Evolutionary conservation across 2,113 vertebrate genomes (phyloP).

Genomic region (pig (Sus scrofa)): T2T-Sscrofa CM000812.6:81866501-81867000

Average conservation of each 20-base stretch:
- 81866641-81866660: background rate
- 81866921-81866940: too few relatives aligned
- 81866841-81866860: background rate
- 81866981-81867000: too few relatives aligned
- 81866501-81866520: background rate
- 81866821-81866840: background rate
- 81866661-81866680: background rate
- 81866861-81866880: too few relatives aligned
- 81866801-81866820: background rate
- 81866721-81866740: background rate
- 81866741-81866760: background rate
- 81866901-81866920: too few relatives aligned
- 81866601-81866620: background rate
- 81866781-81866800: background rate
- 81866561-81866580: background rate
- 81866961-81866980: too few relatives aligned
- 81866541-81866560: background rate
- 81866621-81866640: background rate
- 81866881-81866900: too few relatives aligned
- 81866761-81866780: background rate
- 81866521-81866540: background rate
- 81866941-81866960: too few relatives aligned
- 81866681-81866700: background rate
- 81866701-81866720: constrained; percentile 19
- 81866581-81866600: background rate